Evolutionary conservation across 2,113 vertebrate species (phyloP), one percentile per base, ranked within the genome.

Genomic region (Lipophrys pholis): DNA sequence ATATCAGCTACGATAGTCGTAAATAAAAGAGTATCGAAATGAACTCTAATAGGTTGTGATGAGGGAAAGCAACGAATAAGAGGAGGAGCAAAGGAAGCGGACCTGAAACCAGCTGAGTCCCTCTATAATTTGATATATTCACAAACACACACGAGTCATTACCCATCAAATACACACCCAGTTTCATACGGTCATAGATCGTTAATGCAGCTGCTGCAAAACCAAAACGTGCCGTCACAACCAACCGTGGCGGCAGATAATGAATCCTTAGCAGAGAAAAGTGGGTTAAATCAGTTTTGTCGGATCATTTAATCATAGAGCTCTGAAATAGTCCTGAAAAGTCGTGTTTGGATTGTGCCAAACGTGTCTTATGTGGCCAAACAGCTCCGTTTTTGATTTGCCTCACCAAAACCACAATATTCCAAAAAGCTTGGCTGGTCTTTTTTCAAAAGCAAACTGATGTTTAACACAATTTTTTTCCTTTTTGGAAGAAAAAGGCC

Each of bases 181-280:
- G 11, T 14, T n/a, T 17, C 30, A 17, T 48, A 66, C 0, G 2
- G 9, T 2, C 11, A 17, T 43, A 17, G 15, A 6, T 38, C 21
- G 1, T 15, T 72, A 58, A 73, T 66, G 53, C 63, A 68, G 14
- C 41, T 3, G 0, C 46, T 38, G 41, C 69, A 12, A 9, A n/a
- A 14, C 11, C 41, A 41, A 43, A 45, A 75, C 9, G 1, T 11
- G 11, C 11, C 6, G n/a, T 36, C 48, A 62, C 14, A 73, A 38
- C 8, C 50, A 51, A 11, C 30, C 11, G 41, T 3, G 50, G 65
- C 55, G 69, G 51, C 56, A 46, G 41, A 10, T 61, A 73, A 68
- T 71, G 64, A 73, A 49, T 65, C 41, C 45, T 43, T 7, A 57
- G 64, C 8, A 73, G 46, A 57, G n/a, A 36, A 6, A 53, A 60